phyloP scores from a whole-genome alignment of 2,888 invertebrate species.

The Drosophila dives region DNA sequence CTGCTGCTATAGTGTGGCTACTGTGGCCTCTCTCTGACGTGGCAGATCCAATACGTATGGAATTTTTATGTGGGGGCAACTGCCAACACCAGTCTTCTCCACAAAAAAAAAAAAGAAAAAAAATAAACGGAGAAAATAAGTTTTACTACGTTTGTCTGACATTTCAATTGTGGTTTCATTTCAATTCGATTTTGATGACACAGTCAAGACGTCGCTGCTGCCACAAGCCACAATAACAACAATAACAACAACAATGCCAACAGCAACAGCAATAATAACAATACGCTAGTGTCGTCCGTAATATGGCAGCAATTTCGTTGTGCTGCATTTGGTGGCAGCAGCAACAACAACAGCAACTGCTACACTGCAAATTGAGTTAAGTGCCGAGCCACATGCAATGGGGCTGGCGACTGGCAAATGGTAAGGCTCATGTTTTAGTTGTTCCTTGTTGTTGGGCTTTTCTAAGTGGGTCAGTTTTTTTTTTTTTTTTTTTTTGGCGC shows the following conservation, averaged over 20 bases:
- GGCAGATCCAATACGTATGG: conserved; percentile 54
- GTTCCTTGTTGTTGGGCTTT: conserved; percentile 32
- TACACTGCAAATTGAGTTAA: conserved; percentile 80
- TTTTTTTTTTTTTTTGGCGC: conserved; percentile 68
- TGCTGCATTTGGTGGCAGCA: conserved; percentile 62
- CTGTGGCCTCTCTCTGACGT: conserved; percentile 19
- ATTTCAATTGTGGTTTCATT: conserved; percentile 79
- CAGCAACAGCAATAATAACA: conserved; percentile 61
- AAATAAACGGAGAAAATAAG: conserved; percentile 22
- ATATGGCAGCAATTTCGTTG: conserved; percentile 74
- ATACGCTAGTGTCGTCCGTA: conserved; percentile 75
- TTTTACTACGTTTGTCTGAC: conserved; percentile 67
- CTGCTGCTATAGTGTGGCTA: conserved; percentile 15
- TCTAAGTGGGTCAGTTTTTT: conserved; percentile 65
- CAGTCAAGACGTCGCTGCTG: conserved; percentile 59
- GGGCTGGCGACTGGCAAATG: conserved; percentile 56
- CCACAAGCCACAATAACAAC: conserved; percentile 48
- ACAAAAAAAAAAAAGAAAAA: conserved; percentile 6
- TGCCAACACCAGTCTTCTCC: conserved; percentile 21
- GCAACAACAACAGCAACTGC: conserved; percentile 38
- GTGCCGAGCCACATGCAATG: conserved; percentile 73
- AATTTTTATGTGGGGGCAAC: conserved; percentile 62
- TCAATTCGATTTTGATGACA: conserved; percentile 77
- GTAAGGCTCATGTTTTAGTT: conserved; percentile 57
- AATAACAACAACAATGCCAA: conserved; percentile 35